phyloP scores from a whole-genome alignment of 2,797 vertebrate genomes.

The Agapornis canus region DNA sequence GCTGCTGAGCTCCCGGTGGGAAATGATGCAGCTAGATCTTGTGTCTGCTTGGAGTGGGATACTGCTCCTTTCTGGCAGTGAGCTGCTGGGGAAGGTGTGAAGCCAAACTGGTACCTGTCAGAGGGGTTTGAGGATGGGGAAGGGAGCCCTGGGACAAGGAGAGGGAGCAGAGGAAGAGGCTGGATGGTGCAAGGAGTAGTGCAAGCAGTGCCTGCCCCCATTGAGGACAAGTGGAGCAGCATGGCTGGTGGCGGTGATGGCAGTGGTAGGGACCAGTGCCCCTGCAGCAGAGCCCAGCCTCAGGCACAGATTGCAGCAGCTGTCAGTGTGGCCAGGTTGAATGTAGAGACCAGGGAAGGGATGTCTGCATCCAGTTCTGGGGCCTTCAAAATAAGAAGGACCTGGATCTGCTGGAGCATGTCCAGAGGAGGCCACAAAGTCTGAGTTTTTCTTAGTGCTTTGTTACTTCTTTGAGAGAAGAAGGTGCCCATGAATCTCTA shows the following conservation, averaged over 20 bases:
- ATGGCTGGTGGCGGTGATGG: fast-evolving
- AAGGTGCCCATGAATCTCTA: background rate
- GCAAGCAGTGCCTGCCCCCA: fast-evolving
- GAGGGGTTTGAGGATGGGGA: background rate
- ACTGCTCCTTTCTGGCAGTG: fast-evolving
- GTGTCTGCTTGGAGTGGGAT: fast-evolving
- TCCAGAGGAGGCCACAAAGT: background rate
- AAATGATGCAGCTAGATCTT: background rate
- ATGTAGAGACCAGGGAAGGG: background rate
- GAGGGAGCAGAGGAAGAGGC: background rate
- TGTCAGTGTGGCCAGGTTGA: background rate
- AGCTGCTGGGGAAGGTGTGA: background rate
- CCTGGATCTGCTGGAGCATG: background rate
- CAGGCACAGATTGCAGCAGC: background rate
- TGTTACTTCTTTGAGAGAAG: background rate
- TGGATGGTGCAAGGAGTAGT: background rate
- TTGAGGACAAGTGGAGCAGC: background rate
- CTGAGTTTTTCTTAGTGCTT: background rate
- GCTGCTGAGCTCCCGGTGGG: fast-evolving
- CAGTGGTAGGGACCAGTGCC: background rate
- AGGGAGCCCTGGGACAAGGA: background rate
- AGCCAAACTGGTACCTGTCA: background rate
- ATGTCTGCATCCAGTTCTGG: background rate
- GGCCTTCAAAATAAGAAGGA: background rate
- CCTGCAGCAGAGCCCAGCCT: fast-evolving